Conservation (phyloP, 2,888 invertebrate species). For the Melanostoma scalare region DNA sequence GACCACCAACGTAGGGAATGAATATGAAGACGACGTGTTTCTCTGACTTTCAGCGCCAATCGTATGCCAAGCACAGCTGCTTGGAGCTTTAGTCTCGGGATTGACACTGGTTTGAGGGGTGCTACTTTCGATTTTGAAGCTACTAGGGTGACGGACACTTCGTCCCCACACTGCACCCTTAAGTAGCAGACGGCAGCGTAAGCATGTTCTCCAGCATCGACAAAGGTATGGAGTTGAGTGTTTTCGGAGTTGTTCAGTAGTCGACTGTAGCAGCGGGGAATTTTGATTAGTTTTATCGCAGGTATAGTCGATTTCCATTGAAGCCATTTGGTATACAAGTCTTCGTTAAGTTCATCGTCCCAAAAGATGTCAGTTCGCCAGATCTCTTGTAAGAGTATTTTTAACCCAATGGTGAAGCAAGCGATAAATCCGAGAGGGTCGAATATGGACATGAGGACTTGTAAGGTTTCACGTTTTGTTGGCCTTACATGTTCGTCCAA, state of each 20-base stretch:
- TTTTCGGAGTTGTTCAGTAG: neutral
- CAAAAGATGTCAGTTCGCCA: conserved; percentile 6
- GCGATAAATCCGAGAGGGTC: no score
- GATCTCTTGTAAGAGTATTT: neutral
- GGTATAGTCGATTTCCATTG: conserved; percentile 12
- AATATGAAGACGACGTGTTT: no score
- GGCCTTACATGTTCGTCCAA: neutral
- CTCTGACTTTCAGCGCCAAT: neutral
- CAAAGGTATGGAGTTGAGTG: conserved; percentile 2
- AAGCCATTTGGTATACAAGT: neutral
- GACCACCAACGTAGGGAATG: no score
- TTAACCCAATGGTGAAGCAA: neutral
- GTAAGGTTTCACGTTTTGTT: no score
- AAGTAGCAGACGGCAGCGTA: conserved; percentile 32
- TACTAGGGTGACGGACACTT: no score
- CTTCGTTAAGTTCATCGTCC: neutral
- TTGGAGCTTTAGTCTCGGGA: conserved; percentile 73
- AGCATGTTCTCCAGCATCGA: conserved; percentile 59
- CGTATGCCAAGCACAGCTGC: conserved; percentile 72
- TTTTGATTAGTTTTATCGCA: neutral
- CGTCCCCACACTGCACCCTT: no score
- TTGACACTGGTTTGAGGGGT: conserved; percentile 72
- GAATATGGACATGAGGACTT: no score
- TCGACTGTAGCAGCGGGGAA: conserved; percentile 54
- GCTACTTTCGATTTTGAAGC: conserved; percentile 62